These are phyloP conservation scores for Oryzias javanicus DNA, from an alignment of 2,113 vertebrate species.

Conservation along the genomic window DNA sequence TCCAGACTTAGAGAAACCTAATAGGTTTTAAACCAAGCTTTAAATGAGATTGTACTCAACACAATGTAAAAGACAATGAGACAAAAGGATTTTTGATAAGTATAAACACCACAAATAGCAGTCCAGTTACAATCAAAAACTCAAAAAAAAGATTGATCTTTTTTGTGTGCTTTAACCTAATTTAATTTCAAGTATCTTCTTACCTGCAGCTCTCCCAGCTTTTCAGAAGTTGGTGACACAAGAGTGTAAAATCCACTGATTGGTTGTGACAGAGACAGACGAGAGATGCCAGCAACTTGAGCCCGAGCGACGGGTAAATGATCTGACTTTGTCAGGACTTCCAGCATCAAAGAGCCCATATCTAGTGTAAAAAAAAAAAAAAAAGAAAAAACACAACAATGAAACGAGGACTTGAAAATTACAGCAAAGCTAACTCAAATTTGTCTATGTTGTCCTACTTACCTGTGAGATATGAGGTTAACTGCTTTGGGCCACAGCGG, in stretches of 20 bases:
- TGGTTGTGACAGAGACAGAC: conserved; percentile 83
- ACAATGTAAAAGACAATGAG: no score
- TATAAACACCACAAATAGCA: no score
- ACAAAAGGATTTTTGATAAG: no score
- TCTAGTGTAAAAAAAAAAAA: conserved; percentile 74
- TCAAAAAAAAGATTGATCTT: not conserved
- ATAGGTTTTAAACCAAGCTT: conserved; percentile 16
- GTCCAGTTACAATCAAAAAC: no score
- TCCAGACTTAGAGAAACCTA: conserved; percentile 88
- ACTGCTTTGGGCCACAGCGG: conserved; percentile 89
- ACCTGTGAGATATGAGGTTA: conserved; percentile 92
- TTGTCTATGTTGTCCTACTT: not conserved
- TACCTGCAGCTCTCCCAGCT: conserved; percentile 93
- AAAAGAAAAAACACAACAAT: no score
- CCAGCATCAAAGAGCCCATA: conserved; percentile 89
- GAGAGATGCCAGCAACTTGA: conserved; percentile 80
- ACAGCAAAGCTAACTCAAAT: conserved; percentile 1
- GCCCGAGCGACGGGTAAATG: conserved; percentile 84
- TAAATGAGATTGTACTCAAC: not conserved
- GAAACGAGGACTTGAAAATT: not conserved
- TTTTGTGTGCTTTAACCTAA: not conserved
- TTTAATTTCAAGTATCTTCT: conserved; percentile 1
- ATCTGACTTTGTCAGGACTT: conserved; percentile 84
- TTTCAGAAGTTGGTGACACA: conserved; percentile 86
- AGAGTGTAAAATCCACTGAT: conserved; percentile 86